Evolutionary conservation across 2,113 vertebrate genomes (phyloP), one percentile per base, ranked within the genome.

Genomic region (Antigone vipio): DNA sequence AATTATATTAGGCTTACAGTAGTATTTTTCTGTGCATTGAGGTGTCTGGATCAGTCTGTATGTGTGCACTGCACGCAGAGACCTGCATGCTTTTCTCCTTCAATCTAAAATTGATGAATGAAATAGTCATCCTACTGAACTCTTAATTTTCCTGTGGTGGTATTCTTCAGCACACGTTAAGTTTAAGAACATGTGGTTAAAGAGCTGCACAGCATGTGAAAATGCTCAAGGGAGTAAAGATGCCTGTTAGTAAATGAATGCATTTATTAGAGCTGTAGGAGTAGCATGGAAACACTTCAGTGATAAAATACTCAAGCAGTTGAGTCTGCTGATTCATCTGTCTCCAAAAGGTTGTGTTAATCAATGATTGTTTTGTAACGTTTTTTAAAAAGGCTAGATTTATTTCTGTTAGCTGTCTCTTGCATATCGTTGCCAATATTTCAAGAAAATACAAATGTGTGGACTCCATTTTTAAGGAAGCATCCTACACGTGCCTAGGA

Each of bases 81-180:
- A 79, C 75, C 69, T 90, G 34, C 0, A 0, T 93, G 82, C 78
- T 68, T 63, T 95, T 92, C 68, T 91, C 81, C 35, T 95, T 96
- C 96, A 94, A 40, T 96, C 78, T 97, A 73, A 93, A 96, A 96
- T 20, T 95, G 95, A 94, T 95, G 96, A 97, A 94, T 88, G 84
- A 97, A 97, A 94, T 84, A 94, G 52, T 95, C 82, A 74, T 97
- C 92, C 85, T 73, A 20, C 88, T 62, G 91, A 96, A 98, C 91
- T 97, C 93, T 95, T 97, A 52, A 80, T 98, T 97, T 96, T 93
- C 71, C 91, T 83, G 64, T 93, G 88, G 83, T 97, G 63, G 73
- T 97, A 32, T 93, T 95, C 81, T 95, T 29, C 50, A 93, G 92
- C 75, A 79, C 73, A 45, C 3, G 49, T 92, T 67, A 80, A 78